Evolutionary conservation across 1,140 invertebrate genomes (phyloP).

Genomic region (Trichonephila inaurata): DNA sequence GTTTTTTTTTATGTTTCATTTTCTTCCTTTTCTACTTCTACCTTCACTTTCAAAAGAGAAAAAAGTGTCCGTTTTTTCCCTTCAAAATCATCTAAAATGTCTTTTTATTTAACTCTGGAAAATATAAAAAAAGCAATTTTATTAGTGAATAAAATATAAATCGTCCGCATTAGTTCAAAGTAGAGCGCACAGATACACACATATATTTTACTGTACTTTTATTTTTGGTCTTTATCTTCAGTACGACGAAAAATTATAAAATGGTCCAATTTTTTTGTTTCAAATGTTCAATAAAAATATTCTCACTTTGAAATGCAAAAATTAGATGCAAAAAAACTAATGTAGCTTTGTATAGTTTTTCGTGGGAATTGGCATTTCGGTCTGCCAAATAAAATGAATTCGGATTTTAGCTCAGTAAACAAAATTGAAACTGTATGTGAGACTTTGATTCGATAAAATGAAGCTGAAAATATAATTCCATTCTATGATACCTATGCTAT

Average conservation of each 20-base stretch:
- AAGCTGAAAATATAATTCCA: no score
- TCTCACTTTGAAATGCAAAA: not conserved
- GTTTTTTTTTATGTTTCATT: not conserved
- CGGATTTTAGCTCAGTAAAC: no score
- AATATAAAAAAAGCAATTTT: conserved; percentile 32
- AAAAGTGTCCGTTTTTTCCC: not conserved
- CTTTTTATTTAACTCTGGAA: not conserved
- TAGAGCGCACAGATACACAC: not conserved
- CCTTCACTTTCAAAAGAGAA: not conserved
- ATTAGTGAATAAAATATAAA: conserved; percentile 50
- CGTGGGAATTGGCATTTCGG: no score
- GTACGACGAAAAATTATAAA: conserved; percentile 4
- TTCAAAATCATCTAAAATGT: conserved; percentile 33
- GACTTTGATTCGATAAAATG: no score
- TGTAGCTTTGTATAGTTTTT: no score
- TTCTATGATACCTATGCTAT: no score
- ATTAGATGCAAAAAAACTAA: not conserved
- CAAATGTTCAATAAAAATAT: conserved; percentile 46
- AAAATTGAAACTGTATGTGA: no score
- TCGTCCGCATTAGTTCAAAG: conserved; percentile 53
- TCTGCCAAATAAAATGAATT: no score
- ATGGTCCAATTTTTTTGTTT: conserved; percentile 12
- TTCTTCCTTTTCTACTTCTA: not conserved
- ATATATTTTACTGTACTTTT: conserved; percentile 50
- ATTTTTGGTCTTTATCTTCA: conserved; percentile 27